Evolutionary conservation across 2,113 vertebrate species (phyloP), one percentile per base, ranked within the genome.

Genomic region (Cynocephalus volans): DNA sequence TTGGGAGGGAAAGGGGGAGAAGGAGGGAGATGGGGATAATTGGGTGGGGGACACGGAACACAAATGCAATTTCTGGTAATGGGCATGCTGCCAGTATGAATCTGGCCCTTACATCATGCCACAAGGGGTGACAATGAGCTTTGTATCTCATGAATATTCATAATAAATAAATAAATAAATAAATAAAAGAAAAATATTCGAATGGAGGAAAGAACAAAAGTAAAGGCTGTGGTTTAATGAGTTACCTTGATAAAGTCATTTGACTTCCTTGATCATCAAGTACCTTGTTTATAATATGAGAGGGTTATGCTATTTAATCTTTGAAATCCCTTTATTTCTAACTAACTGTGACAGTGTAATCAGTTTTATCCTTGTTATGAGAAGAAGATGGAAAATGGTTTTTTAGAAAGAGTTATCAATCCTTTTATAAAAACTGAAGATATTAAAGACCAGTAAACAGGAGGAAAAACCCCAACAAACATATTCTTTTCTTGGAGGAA

Each of bases 381-480:
- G 62, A 89, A 87, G 94, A 86, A 70, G 36, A 88, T 67, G 48
- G 56, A 52, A 95, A 76, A 60, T 91, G 6, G 5, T 4, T 41
- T 94, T 72, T 94, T 90, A 81, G 36, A 92, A 65, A 69, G 4
- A 93, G 58, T 88, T 91, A 80, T 64, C 48, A 87, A 95, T 73
- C n/a, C 28, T 56, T 19, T 81, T 69, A 33, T 41, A 58, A 70
- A 94, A 94, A 76, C 13, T 14, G 13, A 80, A 84, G 76, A 76
- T 62, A 88, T 18, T 58, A 94, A 95, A 88, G 6, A 88, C 56
- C 12, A 88, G 41, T 72, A 48, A 85, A 88, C 8, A 56, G 26
- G 23, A 60, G 2, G 18, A 10, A 31, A 54, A 93, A 70, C 64
- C 26, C 31, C 41, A 41, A 41, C 41, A 41, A 80, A 33, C 2